Conservation (phyloP, 2,888 invertebrate species). For the Hyles lineata region DNA sequence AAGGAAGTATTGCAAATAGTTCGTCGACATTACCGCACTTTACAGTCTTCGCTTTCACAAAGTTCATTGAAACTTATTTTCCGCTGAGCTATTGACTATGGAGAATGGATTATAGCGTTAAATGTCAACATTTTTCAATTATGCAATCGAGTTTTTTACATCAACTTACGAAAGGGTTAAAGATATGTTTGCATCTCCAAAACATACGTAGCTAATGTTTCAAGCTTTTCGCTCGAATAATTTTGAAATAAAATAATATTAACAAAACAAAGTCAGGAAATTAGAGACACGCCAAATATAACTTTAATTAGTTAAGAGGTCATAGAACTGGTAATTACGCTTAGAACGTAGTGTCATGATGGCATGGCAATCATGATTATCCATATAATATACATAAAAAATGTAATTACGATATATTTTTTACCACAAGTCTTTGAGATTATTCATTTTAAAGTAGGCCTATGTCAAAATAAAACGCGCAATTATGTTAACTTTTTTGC, state of each 20-base stretch:
- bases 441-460: background rate
- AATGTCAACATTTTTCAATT: conserved; percentile 13
- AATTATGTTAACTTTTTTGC: background rate
- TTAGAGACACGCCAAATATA: background rate
- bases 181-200: no score
- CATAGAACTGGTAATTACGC: background rate
- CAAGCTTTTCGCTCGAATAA: background rate
- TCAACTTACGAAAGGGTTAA: no score
- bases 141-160: background rate
- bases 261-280: background rate
- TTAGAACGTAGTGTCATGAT: background rate
- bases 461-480: background rate
- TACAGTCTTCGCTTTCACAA: conserved; percentile 49
- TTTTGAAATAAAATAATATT: background rate
- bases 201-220: no score
- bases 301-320: background rate
- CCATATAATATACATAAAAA: background rate
- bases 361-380: background rate
- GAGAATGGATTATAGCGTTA: conserved; percentile 32
- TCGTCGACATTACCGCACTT: conserved; percentile 48
- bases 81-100: conserved; percentile 48
- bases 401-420: background rate
- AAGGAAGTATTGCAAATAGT: conserved; percentile 45
- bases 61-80: conserved; percentile 70
- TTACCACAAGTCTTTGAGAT: background rate